Percentiles rank a stretch among this genome's conserved stretches.
Conservation (phyloP, 2,888 invertebrate genomes). For the Agonopterix heracliana region DNA sequence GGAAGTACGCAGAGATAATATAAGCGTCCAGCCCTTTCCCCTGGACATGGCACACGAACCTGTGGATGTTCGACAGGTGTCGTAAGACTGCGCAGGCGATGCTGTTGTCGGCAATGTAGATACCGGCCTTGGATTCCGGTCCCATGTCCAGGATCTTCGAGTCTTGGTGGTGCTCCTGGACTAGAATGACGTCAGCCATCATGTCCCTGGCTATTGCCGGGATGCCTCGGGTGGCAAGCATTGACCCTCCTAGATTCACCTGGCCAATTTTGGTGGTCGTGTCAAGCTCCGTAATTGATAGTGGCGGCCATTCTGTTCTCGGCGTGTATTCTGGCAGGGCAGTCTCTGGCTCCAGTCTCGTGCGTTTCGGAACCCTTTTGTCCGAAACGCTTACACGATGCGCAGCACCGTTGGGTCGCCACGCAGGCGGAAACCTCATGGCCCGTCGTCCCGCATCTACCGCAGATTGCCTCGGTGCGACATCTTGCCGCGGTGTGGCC, state of each 20-base stretch:
- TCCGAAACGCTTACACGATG: too few relatives aligned
- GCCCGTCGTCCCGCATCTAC: too few relatives aligned
- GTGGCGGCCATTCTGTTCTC: background rate
- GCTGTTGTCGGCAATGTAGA: background rate
- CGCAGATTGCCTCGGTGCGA: too few relatives aligned
- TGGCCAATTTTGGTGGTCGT: background rate
- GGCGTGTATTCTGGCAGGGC: background rate
- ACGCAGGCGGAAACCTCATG: too few relatives aligned
- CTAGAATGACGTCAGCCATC: background rate
- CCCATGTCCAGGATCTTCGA: background rate
- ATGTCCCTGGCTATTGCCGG: background rate
- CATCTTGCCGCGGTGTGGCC: too few relatives aligned
- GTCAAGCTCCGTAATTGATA: background rate
- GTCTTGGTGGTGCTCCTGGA: background rate
- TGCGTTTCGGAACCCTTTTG: too few relatives aligned
- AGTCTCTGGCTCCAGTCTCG: slow-evolving; percentile 4
- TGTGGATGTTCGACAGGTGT: background rate
- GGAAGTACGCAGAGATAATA: background rate
- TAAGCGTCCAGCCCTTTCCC: background rate
- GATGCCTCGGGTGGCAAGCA: background rate
- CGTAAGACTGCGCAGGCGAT: background rate
- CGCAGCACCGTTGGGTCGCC: too few relatives aligned
- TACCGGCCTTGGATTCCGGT: background rate
- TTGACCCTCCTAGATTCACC: background rate
- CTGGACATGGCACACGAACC: background rate